Evolutionary conservation across 1,140 invertebrate species (phyloP), one percentile per base, ranked within the genome.

Genomic region (Caerostris darwini): DNA sequence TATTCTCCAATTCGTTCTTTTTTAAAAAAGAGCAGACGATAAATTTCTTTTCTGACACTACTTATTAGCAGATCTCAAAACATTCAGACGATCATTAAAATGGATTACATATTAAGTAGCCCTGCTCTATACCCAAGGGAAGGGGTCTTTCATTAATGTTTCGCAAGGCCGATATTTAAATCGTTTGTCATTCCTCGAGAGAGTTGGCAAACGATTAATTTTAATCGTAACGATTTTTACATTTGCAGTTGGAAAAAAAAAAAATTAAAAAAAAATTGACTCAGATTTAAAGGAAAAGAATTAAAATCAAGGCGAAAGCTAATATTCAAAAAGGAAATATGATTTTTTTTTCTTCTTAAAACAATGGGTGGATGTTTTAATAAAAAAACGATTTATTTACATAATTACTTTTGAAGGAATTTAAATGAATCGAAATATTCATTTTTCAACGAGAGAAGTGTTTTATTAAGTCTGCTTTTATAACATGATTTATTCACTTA

Each of bases 31-130:
- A 81, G 90, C 90, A 91, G 71, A 81, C 71, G 90, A 54, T 61
- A 81, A 89, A 90, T 81, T 90, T 67, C 64, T 57, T 59, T 81
- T 12, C 90, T 92, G 81, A 69, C 81, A 85, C 77, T 85, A 81
- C 90, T 67, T 92, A 92, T 83, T 85, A 92, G 61, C 90, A 54
- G 58, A 71, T 91, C 67, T 82, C 90, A 91, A 89, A 92, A 92
- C 61, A 92, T 58, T 69, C 90, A 83, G 77, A 90, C 67, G 56
- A 92, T 92, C 90, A 92, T 92, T 92, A 85, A 92, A 92, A 92
- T 85, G 61, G 82, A 92, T 92, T 85, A 69, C 90, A 92, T 92
- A 92, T 92, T 85, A 92, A 92, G 82, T 92, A 77, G 90, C 81
- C 34, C 67, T 50, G 88, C 69, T 82, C 19, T 57, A 82, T 71